Evolutionary conservation across 2,797 vertebrate species (phyloP).

Genomic region (Synaphobranchus kaupii): DNA sequence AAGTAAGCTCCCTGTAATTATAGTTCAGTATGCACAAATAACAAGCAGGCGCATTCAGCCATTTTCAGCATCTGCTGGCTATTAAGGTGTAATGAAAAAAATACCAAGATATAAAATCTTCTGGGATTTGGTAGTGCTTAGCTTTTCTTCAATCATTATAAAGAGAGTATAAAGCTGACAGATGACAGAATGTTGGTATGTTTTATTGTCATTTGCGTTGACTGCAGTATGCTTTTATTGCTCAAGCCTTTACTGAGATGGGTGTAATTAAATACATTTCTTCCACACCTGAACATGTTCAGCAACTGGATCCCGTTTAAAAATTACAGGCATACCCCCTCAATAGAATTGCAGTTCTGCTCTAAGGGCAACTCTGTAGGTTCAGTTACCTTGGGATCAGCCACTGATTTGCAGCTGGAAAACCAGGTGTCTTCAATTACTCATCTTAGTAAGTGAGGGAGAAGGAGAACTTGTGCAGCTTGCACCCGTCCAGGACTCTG

Average conservation of each 20-base stretch:
- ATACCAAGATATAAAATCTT: constrained; percentile 8
- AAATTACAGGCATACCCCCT: neutral
- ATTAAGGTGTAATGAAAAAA: constrained; percentile 14
- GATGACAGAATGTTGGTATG: neutral
- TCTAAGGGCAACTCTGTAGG: neutral
- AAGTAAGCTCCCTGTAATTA: constrained; percentile 25
- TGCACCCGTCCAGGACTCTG: neutral
- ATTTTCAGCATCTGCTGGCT: constrained; percentile 21
- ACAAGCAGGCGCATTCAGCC: neutral
- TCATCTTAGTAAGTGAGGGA: neutral
- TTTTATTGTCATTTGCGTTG: neutral
- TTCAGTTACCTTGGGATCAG: neutral
- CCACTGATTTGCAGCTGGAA: neutral
- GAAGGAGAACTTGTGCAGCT: neutral
- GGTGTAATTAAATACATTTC: constrained; percentile 8
- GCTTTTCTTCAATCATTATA: constrained; percentile 11
- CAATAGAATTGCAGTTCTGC: neutral
- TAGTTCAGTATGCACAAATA: constrained; percentile 11
- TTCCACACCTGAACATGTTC: neutral
- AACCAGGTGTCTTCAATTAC: constrained; percentile 7
- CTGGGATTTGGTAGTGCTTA: neutral
- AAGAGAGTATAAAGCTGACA: constrained; percentile 20
- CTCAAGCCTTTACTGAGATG: neutral
- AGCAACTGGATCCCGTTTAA: neutral
- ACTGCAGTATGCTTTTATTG: neutral